Evolutionary conservation across 2,888 invertebrate genomes (phyloP).

Genomic region (Blastobasis adustella): DNA sequence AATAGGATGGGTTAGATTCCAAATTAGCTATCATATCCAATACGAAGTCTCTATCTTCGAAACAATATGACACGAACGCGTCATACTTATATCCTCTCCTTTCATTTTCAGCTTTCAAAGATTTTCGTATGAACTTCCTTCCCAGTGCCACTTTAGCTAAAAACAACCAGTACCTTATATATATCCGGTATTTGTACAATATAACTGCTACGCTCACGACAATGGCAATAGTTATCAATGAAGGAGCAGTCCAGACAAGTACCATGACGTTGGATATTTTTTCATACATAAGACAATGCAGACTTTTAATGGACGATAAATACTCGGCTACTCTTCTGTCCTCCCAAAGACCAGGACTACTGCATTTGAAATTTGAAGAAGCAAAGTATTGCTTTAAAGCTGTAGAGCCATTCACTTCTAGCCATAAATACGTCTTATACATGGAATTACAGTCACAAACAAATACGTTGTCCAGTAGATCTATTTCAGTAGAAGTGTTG

Average conservation of each 20-base stretch:
- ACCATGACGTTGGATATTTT: conserved; percentile 53
- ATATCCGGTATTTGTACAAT: conserved; percentile 60
- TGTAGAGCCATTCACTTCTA: conserved; percentile 47
- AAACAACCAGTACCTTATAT: conserved; percentile 73
- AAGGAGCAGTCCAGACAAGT: conserved; percentile 55
- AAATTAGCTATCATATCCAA: conserved; percentile 74
- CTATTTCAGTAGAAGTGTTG: conserved; percentile 40
- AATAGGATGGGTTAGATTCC: conserved; percentile 74
- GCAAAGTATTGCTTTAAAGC: conserved; percentile 44
- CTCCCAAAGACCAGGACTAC: conserved; percentile 63
- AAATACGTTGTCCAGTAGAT: conserved; percentile 70
- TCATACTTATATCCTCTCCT: conserved; percentile 65
- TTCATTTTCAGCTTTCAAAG: conserved; percentile 22
- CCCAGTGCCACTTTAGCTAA: conserved; percentile 69
- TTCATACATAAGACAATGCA: conserved; percentile 54
- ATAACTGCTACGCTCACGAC: conserved; percentile 34
- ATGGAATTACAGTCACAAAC: conserved; percentile 70
- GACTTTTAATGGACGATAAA: conserved; percentile 46
- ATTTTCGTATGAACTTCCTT: conserved; percentile 45
- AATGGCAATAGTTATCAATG: conserved; percentile 46
- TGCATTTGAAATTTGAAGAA: conserved; percentile 52
- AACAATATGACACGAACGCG: conserved; percentile 77
- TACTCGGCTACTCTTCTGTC: conserved; percentile 55
- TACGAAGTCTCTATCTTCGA: conserved; percentile 77
- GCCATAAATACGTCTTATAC: conserved; percentile 56